These are phyloP conservation scores for Anaspis maculata DNA, from an alignment of 2,888 invertebrate genomes.

Conservation along the genomic window DNA sequence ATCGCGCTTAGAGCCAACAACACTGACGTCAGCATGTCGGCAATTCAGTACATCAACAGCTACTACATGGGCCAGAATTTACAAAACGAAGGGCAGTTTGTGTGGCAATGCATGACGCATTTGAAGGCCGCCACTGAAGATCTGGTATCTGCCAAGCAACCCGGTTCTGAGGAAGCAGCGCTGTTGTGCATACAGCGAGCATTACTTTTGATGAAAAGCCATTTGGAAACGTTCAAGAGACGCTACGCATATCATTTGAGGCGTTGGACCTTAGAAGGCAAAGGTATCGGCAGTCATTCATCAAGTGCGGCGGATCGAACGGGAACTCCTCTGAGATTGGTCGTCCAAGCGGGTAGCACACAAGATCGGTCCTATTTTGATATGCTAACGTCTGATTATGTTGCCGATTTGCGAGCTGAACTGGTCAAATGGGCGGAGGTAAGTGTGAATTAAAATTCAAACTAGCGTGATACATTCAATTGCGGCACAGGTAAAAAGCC, in stretches of 20 bases:
- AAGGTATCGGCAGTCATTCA: constrained; percentile 71
- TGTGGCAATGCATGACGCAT: constrained; percentile 88
- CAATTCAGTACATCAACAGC: constrained; percentile 88
- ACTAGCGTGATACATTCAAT: too few relatives aligned
- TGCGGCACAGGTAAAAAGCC: constrained; percentile 28
- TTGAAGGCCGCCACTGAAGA: constrained; percentile 75
- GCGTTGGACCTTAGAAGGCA: constrained; percentile 79
- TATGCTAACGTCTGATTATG: constrained; percentile 76
- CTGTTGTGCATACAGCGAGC: constrained; percentile 86
- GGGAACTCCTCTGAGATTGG: constrained; percentile 64
- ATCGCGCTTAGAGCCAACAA: constrained; percentile 85
- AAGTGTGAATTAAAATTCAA: too few relatives aligned
- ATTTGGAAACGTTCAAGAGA: constrained; percentile 84
- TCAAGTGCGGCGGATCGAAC: constrained; percentile 51
- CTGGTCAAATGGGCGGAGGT: constrained; percentile 94
- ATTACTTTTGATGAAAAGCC: constrained; percentile 77
- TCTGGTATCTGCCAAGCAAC: constrained; percentile 42
- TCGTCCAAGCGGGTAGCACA: constrained; percentile 82
- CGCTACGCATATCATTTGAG: constrained; percentile 83
- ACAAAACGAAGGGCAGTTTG: constrained; percentile 87
- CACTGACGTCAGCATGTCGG: constrained; percentile 90
- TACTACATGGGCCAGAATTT: constrained; percentile 90
- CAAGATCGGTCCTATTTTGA: constrained; percentile 77
- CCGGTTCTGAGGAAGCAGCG: constrained; percentile 64
- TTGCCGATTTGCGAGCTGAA: constrained; percentile 88